Percentiles rank a stretch among this genome's conserved stretches.
phyloP scores from a whole-genome alignment of 2,888 invertebrate genomes.

The Panzeria rudis region DNA sequence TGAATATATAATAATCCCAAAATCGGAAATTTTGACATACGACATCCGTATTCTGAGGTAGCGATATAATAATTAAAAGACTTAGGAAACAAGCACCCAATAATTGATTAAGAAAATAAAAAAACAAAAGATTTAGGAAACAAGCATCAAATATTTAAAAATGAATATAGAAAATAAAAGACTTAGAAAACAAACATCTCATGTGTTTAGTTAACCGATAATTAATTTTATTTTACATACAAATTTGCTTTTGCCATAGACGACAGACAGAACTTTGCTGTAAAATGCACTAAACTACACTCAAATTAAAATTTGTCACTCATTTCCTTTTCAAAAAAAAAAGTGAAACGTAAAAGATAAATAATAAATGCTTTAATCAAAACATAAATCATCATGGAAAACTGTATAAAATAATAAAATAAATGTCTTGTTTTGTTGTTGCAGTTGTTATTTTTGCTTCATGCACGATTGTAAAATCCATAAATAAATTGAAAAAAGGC shows the following conservation, averaged over 20 bases:
- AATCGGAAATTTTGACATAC: too few species aligned
- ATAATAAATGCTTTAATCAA: constrained; percentile 38
- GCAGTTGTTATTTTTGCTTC: constrained; percentile 49
- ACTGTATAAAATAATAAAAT: constrained; percentile 54
- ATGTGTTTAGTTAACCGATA: not conserved
- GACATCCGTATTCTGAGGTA: too few species aligned
- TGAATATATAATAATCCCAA: too few species aligned
- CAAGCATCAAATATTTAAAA: too few species aligned
- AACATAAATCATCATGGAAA: constrained; percentile 68
- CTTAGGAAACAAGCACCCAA: too few species aligned
- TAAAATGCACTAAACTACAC: not conserved
- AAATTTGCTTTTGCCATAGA: not conserved
- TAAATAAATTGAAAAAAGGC: constrained; percentile 67
- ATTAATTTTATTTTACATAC: not conserved
- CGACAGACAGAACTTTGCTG: not conserved
- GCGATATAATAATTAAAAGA: too few species aligned
- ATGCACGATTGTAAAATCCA: constrained; percentile 65
- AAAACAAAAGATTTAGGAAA: too few species aligned
- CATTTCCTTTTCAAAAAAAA: constrained; percentile 43
- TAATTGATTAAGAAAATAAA: too few species aligned
- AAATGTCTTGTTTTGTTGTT: constrained; percentile 66
- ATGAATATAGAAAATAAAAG: too few species aligned
- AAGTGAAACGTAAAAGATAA: not conserved
- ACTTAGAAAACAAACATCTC: not conserved
- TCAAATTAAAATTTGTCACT: constrained; percentile 47